Percentiles rank a stretch among this genome's conserved stretches.
Evolutionary conservation across 2,113 vertebrate genomes (phyloP).

Genomic region (Vicugna pacos): DNA sequence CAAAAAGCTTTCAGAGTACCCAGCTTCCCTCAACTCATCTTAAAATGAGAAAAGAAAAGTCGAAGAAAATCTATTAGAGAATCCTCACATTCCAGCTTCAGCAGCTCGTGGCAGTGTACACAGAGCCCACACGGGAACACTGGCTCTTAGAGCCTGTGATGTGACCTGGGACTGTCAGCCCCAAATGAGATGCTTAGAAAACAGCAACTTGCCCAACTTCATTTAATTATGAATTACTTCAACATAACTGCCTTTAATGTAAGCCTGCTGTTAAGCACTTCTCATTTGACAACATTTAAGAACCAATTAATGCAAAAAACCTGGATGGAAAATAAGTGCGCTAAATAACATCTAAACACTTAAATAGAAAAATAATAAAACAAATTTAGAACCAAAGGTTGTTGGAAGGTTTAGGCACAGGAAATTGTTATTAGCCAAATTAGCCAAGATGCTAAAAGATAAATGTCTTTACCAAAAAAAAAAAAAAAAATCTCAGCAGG

Average conservation of each 20-base stretch:
- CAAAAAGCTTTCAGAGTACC: neutral
- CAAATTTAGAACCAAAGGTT: slow-evolving; percentile 18
- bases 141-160: neutral
- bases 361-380: slow-evolving; percentile 14
- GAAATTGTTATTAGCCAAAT: neutral
- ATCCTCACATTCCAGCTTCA: neutral
- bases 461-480: neutral
- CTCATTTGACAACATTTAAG: slow-evolving; percentile 48
- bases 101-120: neutral
- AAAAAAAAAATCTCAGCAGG: neutral
- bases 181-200: neutral
- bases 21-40: neutral
- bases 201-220: neutral
- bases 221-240: slow-evolving; percentile 36
- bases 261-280: slow-evolving; percentile 12
- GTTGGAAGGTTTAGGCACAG: neutral
- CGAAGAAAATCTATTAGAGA: neutral
- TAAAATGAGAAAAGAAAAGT: neutral
- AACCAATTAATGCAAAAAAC: slow-evolving; percentile 29
- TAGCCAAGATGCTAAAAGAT: neutral
- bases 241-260: neutral
- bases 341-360: neutral
- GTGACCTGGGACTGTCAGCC: neutral
- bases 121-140: neutral
- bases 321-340: neutral